Conservation (phyloP, 2,797 vertebrate species). For the Peromyscus attwateri region DNA sequence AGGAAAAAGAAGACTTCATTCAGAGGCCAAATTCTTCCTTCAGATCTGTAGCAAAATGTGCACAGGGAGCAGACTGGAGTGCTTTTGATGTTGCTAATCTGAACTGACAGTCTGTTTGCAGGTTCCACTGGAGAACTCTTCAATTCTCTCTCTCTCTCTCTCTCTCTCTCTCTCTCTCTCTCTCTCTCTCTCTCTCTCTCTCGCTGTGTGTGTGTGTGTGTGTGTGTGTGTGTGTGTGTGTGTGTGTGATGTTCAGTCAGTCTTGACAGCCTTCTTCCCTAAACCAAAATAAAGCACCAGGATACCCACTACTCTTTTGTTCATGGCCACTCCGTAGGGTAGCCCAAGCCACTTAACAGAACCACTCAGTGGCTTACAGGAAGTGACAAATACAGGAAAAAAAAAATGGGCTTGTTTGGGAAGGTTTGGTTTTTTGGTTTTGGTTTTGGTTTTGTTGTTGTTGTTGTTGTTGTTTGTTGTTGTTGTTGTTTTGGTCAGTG, state of each 20-base stretch:
- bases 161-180: neutral
- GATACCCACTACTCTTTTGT: neutral
- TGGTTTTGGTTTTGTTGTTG: neutral
- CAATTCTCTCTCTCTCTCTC: neutral
- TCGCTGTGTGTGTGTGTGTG: neutral
- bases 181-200: neutral
- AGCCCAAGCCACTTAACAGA: neutral
- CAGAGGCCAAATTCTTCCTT: constrained; percentile 66
- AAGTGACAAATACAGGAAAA: neutral
- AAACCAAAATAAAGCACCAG: neutral
- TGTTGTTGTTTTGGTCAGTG: neutral
- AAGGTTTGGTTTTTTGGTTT: neutral
- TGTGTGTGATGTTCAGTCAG: neutral
- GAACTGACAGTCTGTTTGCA: constrained; percentile 76
- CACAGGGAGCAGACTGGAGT: constrained; percentile 60
- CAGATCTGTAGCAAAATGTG: constrained; percentile 67
- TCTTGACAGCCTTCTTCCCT: neutral
- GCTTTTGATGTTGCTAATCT: constrained; percentile 77
- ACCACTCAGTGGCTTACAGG: neutral
- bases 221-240: neutral
- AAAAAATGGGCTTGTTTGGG: constrained; percentile 28
- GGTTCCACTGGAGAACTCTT: constrained; percentile 65
- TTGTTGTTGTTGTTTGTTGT: neutral
- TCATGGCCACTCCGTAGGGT: neutral
- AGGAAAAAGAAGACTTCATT: constrained; percentile 66